Base-by-base conservation (phyloP, 2,113 vertebrate genomes). In the Geothlypis trichas region DNA sequence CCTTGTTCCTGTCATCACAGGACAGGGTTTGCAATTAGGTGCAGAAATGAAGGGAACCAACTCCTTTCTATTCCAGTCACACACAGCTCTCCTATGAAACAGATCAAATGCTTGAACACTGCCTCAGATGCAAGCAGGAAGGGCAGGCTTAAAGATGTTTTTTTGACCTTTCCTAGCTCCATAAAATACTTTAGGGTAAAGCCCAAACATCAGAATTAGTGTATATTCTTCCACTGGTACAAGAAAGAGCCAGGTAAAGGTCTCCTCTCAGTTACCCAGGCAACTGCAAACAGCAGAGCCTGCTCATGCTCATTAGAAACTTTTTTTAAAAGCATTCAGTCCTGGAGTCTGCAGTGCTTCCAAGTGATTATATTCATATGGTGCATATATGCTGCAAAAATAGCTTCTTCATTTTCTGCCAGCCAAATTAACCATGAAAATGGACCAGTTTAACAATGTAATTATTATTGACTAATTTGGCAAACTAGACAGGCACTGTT, bases 221-320 rank as follows among this genome's bases (percentile, higher is more conserved):
- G 57, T 47, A 31, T 90, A 69, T 72, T 87, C 78, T 85, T 93
- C 58, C 66, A 66, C 33, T 65, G 74, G 91, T 86, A 95, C 66
- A 67, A 88, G 90, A 92, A 81, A 19, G 62, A 97, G 81, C 76
- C 84, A 95, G 97, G 93, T 93, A 79, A 74, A 68, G 63, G 88
- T 92, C 91, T 86, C 79, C 91, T 96, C 65, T 90, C 76, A 17
- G 98, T 98, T 98, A 85, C 97, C 95, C 90, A 96, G 97, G 97
- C 93, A 98, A 98, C 98, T 14, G 87, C 92, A 96, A 97, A 90
- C 11, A 39, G 88, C 94, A 90, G 7, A 11, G 83, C 80, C 84
- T 80, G 80, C 94, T 95, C 44, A 59, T 30, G 85, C 86, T 96
- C 80, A 84, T 96, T 94, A 80, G 47, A 94, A 44, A 24, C 3